Evolutionary conservation across 2,113 vertebrate species (phyloP), one percentile per base, ranked within the genome.

Genomic region (Phylloscopus trochilus): DNA sequence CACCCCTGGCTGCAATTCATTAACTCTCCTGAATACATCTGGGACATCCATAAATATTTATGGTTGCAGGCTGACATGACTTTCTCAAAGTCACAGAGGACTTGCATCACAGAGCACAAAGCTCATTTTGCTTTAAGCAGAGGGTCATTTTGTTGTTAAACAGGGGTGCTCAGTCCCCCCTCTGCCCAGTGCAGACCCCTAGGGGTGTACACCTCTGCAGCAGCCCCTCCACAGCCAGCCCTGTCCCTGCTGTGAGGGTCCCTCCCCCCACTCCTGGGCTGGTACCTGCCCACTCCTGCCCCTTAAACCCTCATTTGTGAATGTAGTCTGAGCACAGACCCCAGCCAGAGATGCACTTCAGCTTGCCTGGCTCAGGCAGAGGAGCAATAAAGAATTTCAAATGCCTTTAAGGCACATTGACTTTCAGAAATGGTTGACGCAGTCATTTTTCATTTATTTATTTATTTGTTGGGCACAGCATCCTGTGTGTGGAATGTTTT

Each of bases 11-110:
- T 85, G 53, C 70, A 94, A 88, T 66, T 90, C 79, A 76, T 93
- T 93, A 93, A 79, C n/a, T 81, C 47, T 96, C 47, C 46, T 70
- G 72, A 80, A 83, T 86, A 77, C 58, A 64, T 76, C 62, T 53
- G 78, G 83, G 59, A 55, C 22, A 39, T 28, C 72, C 59, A 92
- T 94, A 88, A 96, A 92, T 96, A 94, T 93, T 95, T 94, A 97
- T 92, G 43, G 28, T 77, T 80, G 43, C 30, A 74, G 47, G 59
- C 72, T 76, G 80, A 35, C 59, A 44, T 1, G 19, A 67, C 59
- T 92, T 92, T 86, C 68, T 70, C 68, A 92, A 96, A 96, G 95
- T 96, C 92, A 92, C 43, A 55, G 43, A 83, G 86, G 63, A 63
- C 39, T 86, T 69, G 68, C 46, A 77, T 59, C 51, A 46, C 0